Evolutionary conservation across 1,140 invertebrate genomes (phyloP), one percentile per base, ranked within the genome.

Genomic region (Brachionus koreanus): DNA sequence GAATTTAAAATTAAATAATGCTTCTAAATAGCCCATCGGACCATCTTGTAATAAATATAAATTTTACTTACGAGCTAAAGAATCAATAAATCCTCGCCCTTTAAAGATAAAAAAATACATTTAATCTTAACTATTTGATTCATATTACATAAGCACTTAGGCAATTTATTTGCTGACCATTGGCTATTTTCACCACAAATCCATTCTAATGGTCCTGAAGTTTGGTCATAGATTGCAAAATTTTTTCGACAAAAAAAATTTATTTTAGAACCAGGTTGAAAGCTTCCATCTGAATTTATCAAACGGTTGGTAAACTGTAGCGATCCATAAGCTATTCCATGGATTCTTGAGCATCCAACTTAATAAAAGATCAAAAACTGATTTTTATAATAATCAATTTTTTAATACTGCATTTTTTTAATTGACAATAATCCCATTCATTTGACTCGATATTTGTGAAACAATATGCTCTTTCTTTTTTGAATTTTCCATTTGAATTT

Each of bases 381-480:
- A 35, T 74, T 25, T 74, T 23, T 23, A 46, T 74, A 46, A 12
- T 6, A 46, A 74, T 19, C 10, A n/a, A 10, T 37, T 37, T 4
- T 37, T n/a, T 46, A 74, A 25, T 25, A 74, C 69, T 19, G 69
- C 69, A 74, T 74, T 74, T 74, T 25, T 42, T 23, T 46, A 74
- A 25, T 25, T 43, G 23, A 25, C 69, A 74, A 49, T 74, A 74
- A 12, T 74, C 69, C 69, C 69, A 74, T 13, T 43, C 42, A 13
- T 25, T 74, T 6, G 23, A 12, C 12, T 74, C 39, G 25, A 74
- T 74, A 46, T 74, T 74, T 29, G 42, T 74, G 43, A 49, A 74
- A 35, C 69, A 74, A 25, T 29, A 74, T 12, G 69, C 69, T 74
- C 19, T 74, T 74, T 46, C 69, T 74, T 74, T 74, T 74, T 29